phyloP scores from a whole-genome alignment of 2,113 vertebrate genomes.

The Rynchops niger region DNA sequence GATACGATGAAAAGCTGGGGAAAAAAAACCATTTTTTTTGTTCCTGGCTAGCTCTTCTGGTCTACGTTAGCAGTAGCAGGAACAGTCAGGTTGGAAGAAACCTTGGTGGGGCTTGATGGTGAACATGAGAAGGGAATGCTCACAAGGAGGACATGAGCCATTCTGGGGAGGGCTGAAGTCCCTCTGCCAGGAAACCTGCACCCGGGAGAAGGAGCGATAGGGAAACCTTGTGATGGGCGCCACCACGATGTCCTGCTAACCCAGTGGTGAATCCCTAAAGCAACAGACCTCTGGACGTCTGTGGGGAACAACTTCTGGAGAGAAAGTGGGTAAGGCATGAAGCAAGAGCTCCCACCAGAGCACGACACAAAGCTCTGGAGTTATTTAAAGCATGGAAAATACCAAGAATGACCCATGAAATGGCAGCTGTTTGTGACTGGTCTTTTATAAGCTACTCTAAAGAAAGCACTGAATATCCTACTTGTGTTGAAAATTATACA shows the following conservation, averaged over 20 bases:
- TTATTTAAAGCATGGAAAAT: conserved; percentile 55
- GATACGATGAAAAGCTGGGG: not conserved
- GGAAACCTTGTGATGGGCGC: not conserved
- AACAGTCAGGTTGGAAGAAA: not conserved
- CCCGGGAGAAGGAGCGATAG: not conserved
- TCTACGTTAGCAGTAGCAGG: not conserved
- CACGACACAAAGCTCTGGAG: not conserved
- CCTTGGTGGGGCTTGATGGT: accelerated
- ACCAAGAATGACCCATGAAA: not conserved
- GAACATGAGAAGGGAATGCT: not conserved
- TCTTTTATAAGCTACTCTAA: conserved; percentile 26
- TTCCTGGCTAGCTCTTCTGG: not conserved
- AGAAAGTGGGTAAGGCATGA: not conserved
- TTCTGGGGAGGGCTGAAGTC: not conserved
- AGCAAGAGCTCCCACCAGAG: not conserved
- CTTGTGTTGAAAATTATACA: conserved; percentile 31
- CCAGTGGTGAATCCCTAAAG: not conserved
- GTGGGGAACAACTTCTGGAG: not conserved
- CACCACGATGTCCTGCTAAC: not conserved
- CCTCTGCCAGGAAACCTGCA: not conserved
- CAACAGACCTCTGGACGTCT: not conserved
- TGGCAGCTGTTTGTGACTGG: not conserved
- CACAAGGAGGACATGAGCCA: not conserved
- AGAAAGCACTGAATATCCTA: conserved; percentile 33
- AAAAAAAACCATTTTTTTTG: not conserved